Base-by-base conservation (phyloP, 1,140 invertebrate species). In the Atopsyche davidsoni region DNA sequence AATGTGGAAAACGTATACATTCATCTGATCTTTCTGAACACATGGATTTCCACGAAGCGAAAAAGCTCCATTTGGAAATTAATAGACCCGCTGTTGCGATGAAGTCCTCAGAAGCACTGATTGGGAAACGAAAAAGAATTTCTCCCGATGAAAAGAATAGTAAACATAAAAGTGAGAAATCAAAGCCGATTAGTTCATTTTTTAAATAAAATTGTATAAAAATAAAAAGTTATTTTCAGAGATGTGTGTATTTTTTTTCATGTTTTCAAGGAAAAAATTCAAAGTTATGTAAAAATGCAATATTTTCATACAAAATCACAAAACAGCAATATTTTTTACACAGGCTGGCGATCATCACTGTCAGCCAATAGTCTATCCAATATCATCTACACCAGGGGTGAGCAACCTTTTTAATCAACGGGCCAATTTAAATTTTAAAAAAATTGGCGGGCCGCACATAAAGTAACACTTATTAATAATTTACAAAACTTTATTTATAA, bases 1-100 rank as follows among this genome's bases (percentile, higher is more conserved):
- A 84, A 58, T 87, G 85, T 61, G 70, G 77, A 47, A 76, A 78
- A 59, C 73, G 67, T 57, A 72, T 88, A 23, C 61, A 68, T 19
- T 13, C 67, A n/a, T 66, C 68, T 3, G 79, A 80, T 50, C 75
- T 80, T 60, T 49, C 63, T 10, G 79, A 82, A 59, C 85, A 88
- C 64, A 64, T 73, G 46, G 84, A 88, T 67, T 87, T 79, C 65
- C 85, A 88, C 62, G 66, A 81, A 50, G 85, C 85, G 3, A 80
- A 79, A 59, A 78, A 75, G 59, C 60, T 88, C 23, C 83, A 79
- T 59, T 67, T 69, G 54, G 68, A 69, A 72, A 60, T 61, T 14
- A 63, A 66, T 43, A 58, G 45, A 51, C 38, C 46, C 3, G 7
- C 7, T 28, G 17, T 16, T 35, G 31, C 7, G 13, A 32, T 22